Evolutionary conservation across 2,888 invertebrate genomes (phyloP), one percentile per base, ranked within the genome.

Genomic region (Eucera pruinosa): DNA sequence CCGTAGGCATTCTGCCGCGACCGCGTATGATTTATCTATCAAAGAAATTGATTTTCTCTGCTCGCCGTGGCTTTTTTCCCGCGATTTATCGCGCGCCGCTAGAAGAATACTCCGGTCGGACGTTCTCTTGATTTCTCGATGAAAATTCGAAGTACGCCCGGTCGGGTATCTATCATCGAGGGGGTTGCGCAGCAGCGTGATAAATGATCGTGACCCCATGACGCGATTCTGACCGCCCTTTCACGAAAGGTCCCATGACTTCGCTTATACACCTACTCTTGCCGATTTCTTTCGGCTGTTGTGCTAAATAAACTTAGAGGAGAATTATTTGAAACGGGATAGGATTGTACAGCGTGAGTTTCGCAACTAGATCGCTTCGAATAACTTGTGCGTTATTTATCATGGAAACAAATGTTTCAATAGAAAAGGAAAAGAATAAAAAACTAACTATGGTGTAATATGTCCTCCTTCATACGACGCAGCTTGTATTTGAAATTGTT

Each of bases 1-100:
- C 57, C 71, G 82, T 52, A 64, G 55, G 74, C 62, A 79, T 69
- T 75, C 75, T 79, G 66, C 60, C 30, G 15, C 39, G 54, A 23
- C 52, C 61, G 15, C 18, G 52, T 60, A 67, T 77, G 77, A 77
- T 78, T 78, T 78, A 78, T 78, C 78, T 66, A 64, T 78, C 78
- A 72, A 54, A 47, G 71, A 50, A 78, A 78, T 78, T 78, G 72
- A 77, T 78, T 77, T 78, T 67, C 77, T 76, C 70, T 47, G 78
- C 70, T 57, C 64, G 58, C 67, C 48, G 43, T 20, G 54, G 23
- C 69, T n/a, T 78, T 78, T 78, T 75, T 54, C 43, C 43, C 55
- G 64, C 70, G 69, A 76, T 78, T 78, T 77, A 77, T 77, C 76
- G 75, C 74, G 66, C 60, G 55, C 76, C 55, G 73, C 75, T 73